Conservation (phyloP, 2,888 invertebrate genomes). For the Phorcus lineatus region DNA sequence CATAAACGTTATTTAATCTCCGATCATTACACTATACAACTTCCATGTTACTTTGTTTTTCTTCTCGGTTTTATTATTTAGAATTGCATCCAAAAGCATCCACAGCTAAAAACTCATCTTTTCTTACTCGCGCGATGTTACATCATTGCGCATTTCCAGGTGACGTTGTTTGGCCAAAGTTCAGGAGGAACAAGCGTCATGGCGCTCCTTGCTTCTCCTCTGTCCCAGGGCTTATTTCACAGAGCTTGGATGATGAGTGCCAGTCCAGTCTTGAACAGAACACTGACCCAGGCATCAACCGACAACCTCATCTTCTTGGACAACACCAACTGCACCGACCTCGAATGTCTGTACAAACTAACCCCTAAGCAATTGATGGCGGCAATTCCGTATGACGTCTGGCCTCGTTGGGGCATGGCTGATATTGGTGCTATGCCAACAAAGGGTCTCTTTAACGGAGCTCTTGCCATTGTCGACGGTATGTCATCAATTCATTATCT, state of each 20-base stretch:
- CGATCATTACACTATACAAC: no score
- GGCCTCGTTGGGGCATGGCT: slow-evolving; percentile 31
- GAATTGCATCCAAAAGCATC: no score
- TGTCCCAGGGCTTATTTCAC: slow-evolving; percentile 81
- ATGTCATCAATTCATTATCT: neutral
- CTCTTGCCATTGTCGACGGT: slow-evolving; percentile 38
- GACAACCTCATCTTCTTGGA: slow-evolving; percentile 60
- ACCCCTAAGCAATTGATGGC: slow-evolving; percentile 19
- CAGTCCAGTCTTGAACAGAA: slow-evolving; percentile 62
- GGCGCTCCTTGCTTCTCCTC: slow-evolving; percentile 81
- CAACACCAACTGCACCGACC: slow-evolving; percentile 28
- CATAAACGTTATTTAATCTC: no score
- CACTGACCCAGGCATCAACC: slow-evolving; percentile 48
- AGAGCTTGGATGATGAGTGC: slow-evolving; percentile 76
- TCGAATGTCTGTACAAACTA: slow-evolving; percentile 31
- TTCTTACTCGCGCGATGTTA: no score
- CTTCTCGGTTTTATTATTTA: no score
- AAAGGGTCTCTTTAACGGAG: slow-evolving; percentile 26
- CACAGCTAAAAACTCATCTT: no score
- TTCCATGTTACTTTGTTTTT: no score
- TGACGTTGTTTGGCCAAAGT: slow-evolving; percentile 89
- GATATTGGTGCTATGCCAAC: slow-evolving; percentile 25
- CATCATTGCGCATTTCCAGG: slow-evolving; percentile 76
- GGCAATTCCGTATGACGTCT: slow-evolving; percentile 33
- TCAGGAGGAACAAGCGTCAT: slow-evolving; percentile 91